Evolutionary conservation across 2,113 vertebrate genomes (phyloP).

Genomic region (Dendropsophus ebraccatus): DNA sequence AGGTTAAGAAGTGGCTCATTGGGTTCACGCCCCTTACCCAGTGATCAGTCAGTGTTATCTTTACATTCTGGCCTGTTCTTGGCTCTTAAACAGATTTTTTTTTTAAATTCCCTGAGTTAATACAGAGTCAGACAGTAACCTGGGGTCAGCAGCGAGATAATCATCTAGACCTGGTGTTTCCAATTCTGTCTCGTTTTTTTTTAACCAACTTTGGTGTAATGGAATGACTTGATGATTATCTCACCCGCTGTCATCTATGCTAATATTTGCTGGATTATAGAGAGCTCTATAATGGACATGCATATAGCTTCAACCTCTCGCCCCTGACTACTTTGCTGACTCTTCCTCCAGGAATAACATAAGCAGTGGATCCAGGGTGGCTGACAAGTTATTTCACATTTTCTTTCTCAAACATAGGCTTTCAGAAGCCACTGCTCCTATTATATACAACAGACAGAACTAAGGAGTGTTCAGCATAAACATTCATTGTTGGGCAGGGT

Average conservation of each 20-base stretch:
- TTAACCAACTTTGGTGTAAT: constrained; percentile 25
- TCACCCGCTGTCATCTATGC: constrained; percentile 1
- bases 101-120: constrained; percentile 17
- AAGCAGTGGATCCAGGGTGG: not conserved
- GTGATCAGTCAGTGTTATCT: constrained; percentile 38
- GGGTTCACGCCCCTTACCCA: not conserved
- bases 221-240: constrained; percentile 10
- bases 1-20: constrained; percentile 19
- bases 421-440: not conserved
- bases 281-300: not conserved
- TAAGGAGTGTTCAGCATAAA: not conserved
- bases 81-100: not conserved
- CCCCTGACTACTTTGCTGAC: not conserved
- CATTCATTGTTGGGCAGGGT: not conserved
- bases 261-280: constrained; percentile 16
- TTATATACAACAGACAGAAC: not conserved
- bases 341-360: not conserved
- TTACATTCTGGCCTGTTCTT: constrained; percentile 16
- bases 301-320: not conserved
- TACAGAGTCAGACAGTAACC: constrained; percentile 31
- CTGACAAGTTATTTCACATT: not conserved
- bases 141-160: constrained; percentile 17
- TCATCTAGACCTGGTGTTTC: constrained; percentile 35
- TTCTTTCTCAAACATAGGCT: not conserved
- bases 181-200: not conserved